Base-by-base conservation (phyloP, 1,140 invertebrate species). In the Zelostemma sp. region DNA sequence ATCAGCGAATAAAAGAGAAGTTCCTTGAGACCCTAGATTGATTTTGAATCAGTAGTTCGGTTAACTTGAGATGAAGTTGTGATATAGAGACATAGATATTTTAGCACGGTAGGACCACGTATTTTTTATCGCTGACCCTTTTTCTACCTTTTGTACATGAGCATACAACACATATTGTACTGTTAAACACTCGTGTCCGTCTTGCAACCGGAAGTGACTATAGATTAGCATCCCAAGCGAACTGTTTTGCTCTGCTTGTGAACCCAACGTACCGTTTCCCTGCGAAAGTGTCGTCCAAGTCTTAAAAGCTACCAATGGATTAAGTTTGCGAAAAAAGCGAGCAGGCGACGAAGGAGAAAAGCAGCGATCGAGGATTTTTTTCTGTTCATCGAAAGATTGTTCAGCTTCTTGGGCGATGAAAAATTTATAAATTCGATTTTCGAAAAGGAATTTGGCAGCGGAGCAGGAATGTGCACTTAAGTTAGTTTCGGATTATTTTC, bases 161-260 rank as follows among this genome's bases (percentile, higher is more conserved):
- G 8, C 47, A 43, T 56, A 19, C 49, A 43, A 17, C 4, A 17
- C 12, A 33, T 49, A 17, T 70, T 70, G 56, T 65, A 4, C 61
- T 33, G 57, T 65, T 49, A 68, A 68, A 62, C 11, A 65, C 21
- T 70, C 54, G 54, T 71, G 59, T 59, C 50, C 57, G 49, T 71
- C 33, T 40, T 66, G 53, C 64, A 40, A 48, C 64, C 61, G 58
- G 65, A 57, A 59, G 46, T 68, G 55, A 60, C 16, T 18, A 51
- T 63, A 71, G 68, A 59, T 63, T 65, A 65, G 57, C 45, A 51
- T 55, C 57, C 68, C 45, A 41, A 59, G 61, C 61, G 48, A 70
- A 50, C 5, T 65, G 41, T 70, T 57, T 38, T 62, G 68, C 55
- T 64, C 60, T 31, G 66, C 62, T 70, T 70, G 6, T 56, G 33